Base-by-base conservation (phyloP, 1,140 invertebrate species). In the Drosophila willistoni region DNA sequence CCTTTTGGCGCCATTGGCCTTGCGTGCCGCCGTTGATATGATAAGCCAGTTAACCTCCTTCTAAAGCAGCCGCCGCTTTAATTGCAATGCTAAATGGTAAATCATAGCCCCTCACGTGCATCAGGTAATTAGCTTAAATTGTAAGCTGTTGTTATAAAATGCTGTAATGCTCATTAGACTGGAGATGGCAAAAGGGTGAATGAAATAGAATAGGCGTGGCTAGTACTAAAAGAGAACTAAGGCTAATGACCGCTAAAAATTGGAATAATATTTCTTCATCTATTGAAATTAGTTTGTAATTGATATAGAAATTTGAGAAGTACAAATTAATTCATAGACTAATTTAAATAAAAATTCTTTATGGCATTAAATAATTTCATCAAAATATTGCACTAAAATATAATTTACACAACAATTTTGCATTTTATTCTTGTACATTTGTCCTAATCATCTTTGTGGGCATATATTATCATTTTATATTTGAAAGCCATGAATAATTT, bases 111-210 rank as follows among this genome's bases (percentile, higher is more conserved):
- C 72, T 89, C 79, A 83, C 79, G 79, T 86, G 83, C 85, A 83
- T 73, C 77, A 83, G 83, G 84, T 89, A 86, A 86, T 86, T 86
- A 86, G 84, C 79, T 87, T 83, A 87, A 86, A 86, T 89, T 86
- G 83, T 83, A 89, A 84, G 84, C 71, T 68, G 68, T 70, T 80
- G 71, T 87, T 85, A 75, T 70, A 78, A 75, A 65, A 81, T 54
- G 59, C 68, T 68, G 77, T 56, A 66, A 44, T 72, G 36, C 69
- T 72, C 68, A 76, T 77, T 73, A 77, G 75, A 41, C 51, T 36
- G 17, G n/a, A n/a, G 22, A 5, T 33, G 29, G 33, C 7, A 47
- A 9, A 7, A 14, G 17, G 34, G 34, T 36, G 34, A 36, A 12
- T 6, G 10, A 1, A 10, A 36, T 25, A n/a, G 25, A 25, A 25